These are phyloP conservation scores for Catostomus latipinnis DNA, from an alignment of 2,797 vertebrate genomes.

Conservation along the genomic window DNA sequence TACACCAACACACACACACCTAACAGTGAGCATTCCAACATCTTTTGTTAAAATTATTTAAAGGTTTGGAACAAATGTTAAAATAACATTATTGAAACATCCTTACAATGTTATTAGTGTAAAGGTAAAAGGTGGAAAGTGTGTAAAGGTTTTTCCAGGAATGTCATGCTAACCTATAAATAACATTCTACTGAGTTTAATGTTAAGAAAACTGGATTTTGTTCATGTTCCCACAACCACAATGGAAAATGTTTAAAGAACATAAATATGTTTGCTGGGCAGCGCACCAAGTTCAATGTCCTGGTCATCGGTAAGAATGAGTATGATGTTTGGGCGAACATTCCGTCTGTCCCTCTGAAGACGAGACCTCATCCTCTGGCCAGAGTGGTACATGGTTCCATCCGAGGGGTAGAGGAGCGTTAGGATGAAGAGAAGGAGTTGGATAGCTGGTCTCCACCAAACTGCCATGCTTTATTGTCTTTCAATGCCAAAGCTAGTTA, in stretches of 20 bases:
- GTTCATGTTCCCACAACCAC: too few species aligned
- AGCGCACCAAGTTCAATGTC: constrained; percentile 94
- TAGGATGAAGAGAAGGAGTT: constrained; percentile 64
- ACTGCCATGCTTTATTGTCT: constrained; percentile 77
- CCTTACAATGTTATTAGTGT: too few species aligned
- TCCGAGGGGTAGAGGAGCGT: constrained; percentile 72
- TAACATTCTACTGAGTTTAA: too few species aligned
- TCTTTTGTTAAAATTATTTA: too few species aligned
- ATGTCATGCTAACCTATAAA: too few species aligned
- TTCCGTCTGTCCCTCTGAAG: constrained; percentile 92
- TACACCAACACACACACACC: constrained; percentile 14
- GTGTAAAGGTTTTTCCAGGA: too few species aligned
- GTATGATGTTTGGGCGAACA: constrained; percentile 94
- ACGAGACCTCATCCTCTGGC: constrained; percentile 85
- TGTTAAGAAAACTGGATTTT: too few species aligned
- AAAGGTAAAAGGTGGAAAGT: too few species aligned
- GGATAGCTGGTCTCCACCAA: constrained; percentile 68
- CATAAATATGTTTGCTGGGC: background rate
- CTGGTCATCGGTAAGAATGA: constrained; percentile 97
- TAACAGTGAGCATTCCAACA: background rate
- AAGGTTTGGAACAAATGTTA: too few species aligned
- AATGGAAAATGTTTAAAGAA: too few species aligned
- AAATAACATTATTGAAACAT: too few species aligned
- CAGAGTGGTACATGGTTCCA: constrained; percentile 83
- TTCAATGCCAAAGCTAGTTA: constrained; percentile 55